Percentiles rank a stretch among this genome's conserved stretches.
Evolutionary conservation across 2,113 vertebrate species (phyloP).

Genomic region (Columbina picui): DNA sequence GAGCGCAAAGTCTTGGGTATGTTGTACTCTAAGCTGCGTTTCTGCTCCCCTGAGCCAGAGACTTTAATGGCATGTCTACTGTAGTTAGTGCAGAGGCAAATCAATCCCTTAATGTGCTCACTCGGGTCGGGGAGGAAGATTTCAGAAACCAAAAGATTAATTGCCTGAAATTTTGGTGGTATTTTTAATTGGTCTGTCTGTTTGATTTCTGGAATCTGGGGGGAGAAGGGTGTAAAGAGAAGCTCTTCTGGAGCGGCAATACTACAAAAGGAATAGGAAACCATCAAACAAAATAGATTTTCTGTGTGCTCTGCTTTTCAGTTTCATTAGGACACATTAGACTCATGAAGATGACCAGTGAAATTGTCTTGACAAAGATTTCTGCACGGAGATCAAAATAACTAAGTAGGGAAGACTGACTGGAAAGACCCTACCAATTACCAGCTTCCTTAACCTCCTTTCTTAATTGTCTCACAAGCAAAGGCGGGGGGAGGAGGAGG

Average conservation of each 20-base stretch:
- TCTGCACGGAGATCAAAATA: not conserved
- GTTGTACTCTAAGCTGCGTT: not conserved
- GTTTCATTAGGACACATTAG: not conserved
- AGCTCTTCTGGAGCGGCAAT: not conserved
- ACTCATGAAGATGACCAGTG: not conserved
- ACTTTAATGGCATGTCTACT: not conserved
- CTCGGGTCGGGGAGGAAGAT: not conserved
- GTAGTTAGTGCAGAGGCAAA: not conserved
- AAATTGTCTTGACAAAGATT: constrained; percentile 17
- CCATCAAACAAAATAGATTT: not conserved
- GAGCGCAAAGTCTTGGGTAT: not conserved
- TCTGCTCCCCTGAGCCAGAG: not conserved
- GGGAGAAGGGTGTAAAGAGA: not conserved
- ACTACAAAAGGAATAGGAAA: not conserved
- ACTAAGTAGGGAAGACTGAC: not conserved
- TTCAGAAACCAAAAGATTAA: not conserved
- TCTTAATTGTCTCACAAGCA: constrained; percentile 22
- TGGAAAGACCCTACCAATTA: constrained; percentile 1
- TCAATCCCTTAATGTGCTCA: not conserved
- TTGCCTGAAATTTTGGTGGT: not conserved
- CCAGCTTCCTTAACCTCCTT: not conserved
- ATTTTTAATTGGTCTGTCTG: not conserved
- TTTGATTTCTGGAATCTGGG: not conserved
- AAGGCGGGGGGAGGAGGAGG: not conserved
- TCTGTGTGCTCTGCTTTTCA: not conserved